Conservation (phyloP, 2,797 vertebrate genomes). For the Sebastes jordani region DNA sequence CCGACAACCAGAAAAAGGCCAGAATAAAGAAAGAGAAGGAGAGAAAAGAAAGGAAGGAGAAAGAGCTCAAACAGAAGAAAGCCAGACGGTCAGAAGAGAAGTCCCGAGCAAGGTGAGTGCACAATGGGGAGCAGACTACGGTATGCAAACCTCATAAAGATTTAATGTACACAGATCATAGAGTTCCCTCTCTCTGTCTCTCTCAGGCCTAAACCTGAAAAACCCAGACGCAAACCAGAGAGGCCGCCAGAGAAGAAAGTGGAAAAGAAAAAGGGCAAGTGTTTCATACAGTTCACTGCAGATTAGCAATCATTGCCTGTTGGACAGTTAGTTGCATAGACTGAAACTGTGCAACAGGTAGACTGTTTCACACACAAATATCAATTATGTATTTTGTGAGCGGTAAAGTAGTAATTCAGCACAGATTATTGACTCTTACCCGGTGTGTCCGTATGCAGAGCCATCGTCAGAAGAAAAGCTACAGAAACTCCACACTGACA, state of each 20-base stretch:
- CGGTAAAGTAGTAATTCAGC: neutral
- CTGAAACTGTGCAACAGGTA: neutral
- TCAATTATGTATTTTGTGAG: neutral
- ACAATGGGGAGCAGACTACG: neutral
- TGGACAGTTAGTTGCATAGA: neutral
- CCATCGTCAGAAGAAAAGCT: constrained; percentile 92
- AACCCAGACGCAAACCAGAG: constrained; percentile 87
- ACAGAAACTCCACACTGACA: constrained; percentile 96
- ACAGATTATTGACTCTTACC: neutral
- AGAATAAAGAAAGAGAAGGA: constrained; percentile 84
- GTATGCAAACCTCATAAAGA: constrained; percentile 30
- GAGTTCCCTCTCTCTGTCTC: constrained; percentile 1
- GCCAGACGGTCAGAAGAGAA: constrained; percentile 86
- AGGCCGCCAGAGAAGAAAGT: constrained; percentile 85
- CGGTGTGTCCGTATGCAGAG: constrained; percentile 77
- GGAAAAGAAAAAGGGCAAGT: constrained; percentile 94
- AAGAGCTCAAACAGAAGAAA: constrained; percentile 84
- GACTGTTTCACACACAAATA: neutral
- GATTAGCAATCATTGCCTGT: neutral
- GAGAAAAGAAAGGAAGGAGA: constrained; percentile 88
- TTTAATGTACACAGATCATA: constrained; percentile 34
- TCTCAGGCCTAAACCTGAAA: constrained; percentile 87
- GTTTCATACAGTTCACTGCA: neutral
- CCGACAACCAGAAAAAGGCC: constrained; percentile 81
- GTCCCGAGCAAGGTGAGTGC: constrained; percentile 85